A percentile compares a stretch with the other conserved stretches of the same genome.
Conservation (phyloP, 2,888 invertebrate species). For the Diarsia rubi region DNA sequence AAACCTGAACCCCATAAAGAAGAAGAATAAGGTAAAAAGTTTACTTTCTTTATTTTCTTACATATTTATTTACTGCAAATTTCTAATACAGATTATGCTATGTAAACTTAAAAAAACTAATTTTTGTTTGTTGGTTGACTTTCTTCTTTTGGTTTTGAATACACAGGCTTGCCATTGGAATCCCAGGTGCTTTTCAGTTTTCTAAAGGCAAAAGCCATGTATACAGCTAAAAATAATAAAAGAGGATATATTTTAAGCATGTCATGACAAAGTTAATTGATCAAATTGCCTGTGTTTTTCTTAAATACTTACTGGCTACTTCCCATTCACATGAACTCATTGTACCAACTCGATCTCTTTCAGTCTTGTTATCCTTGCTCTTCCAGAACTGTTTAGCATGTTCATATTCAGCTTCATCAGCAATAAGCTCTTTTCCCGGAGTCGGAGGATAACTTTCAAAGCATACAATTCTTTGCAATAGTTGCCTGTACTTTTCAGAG, state of each 20-base stretch:
- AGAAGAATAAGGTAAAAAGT: too few relatives aligned
- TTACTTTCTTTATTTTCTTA: background rate
- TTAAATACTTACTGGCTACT: slow-evolving; percentile 94
- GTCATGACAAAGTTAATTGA: background rate
- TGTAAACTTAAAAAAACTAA: background rate
- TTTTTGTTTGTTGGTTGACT: slow-evolving; percentile 41
- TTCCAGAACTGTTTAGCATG: slow-evolving; percentile 93
- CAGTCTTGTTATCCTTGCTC: slow-evolving; percentile 79
- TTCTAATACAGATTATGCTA: background rate
- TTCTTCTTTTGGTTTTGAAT: slow-evolving; percentile 73
- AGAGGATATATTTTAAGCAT: background rate
- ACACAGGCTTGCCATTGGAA: slow-evolving; percentile 92
- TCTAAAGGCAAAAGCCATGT: slow-evolving; percentile 95
- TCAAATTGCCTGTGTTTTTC: background rate
- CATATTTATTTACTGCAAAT: background rate
- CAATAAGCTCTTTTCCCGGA: slow-evolving; percentile 89
- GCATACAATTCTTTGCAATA: slow-evolving; percentile 95
- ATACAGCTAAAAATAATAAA: slow-evolving; percentile 92
- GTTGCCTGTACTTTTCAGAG: slow-evolving; percentile 80
- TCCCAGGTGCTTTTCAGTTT: slow-evolving; percentile 93
- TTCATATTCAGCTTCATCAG: slow-evolving; percentile 92
- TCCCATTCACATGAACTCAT: slow-evolving; percentile 98
- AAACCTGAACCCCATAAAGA: too few relatives aligned
- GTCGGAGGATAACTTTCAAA: slow-evolving; percentile 95
- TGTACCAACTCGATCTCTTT: slow-evolving; percentile 93